phyloP scores from a whole-genome alignment of 2,113 vertebrate genomes.

The Spheniscus mendiculus region DNA sequence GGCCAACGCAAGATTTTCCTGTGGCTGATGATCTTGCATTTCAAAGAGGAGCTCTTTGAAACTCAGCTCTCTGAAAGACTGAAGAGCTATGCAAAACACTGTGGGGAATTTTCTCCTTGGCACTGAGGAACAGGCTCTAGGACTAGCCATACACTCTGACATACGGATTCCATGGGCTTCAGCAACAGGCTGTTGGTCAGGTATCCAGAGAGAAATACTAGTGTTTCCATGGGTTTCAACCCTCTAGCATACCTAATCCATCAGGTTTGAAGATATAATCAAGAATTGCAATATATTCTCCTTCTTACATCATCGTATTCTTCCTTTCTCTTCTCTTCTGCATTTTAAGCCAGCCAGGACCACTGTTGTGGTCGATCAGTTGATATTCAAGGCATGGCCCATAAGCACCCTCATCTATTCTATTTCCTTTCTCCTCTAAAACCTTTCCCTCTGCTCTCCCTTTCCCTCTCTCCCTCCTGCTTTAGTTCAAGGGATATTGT shows the following conservation, averaged over 20 bases:
- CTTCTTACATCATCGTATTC: background rate
- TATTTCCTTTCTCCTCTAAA: background rate
- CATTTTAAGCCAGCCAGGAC: background rate
- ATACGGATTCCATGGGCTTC: background rate
- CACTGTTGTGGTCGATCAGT: background rate
- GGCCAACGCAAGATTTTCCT: background rate
- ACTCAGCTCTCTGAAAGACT: background rate
- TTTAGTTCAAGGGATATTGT: background rate
- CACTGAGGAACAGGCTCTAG: background rate
- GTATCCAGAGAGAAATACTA: background rate
- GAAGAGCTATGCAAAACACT: background rate
- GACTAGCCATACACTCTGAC: accelerated
- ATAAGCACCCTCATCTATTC: background rate
- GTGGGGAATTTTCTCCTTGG: background rate
- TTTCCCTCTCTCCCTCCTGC: background rate
- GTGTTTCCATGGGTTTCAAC: background rate
- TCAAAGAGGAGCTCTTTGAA: background rate
- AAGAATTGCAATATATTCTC: background rate
- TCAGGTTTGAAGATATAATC: background rate
- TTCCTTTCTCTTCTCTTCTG: background rate
- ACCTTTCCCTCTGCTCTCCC: background rate
- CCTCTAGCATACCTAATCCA: background rate
- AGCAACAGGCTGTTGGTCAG: background rate
- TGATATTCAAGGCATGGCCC: background rate
- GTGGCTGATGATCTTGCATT: background rate